Base-by-base conservation (phyloP, 1,140 invertebrate genomes). In the Atta colombica region DNA sequence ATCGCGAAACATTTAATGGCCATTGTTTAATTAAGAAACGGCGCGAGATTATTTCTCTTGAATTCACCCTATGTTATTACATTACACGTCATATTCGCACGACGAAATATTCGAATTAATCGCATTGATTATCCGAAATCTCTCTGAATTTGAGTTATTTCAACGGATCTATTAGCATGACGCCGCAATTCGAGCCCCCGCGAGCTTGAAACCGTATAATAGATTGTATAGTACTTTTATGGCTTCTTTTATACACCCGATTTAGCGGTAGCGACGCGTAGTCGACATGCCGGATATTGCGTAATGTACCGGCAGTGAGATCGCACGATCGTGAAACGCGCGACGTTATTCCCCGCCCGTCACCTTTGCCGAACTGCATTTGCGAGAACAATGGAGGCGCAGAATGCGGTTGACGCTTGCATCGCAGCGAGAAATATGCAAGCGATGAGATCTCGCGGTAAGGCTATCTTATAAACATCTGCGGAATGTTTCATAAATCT, bases 151-250 rank as follows among this genome's bases (percentile, higher is more conserved):
- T 69, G 53, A 31, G n/a, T 31, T 74, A 63, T 84, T 84, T 74
- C 25, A 55, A 74, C 21, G 16, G 6, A 2, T 65, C 3, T 28
- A 28, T n/a, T 21, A 35, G 18, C 68, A 39, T 25, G n/a, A 58
- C n/a, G 55, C 55, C n/a, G 55, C 55, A 49, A 74, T 51, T 84
- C 28, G 28, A 84, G 65, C 58, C 85, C 21, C 88, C 77, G 85
- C 88, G 88, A 60, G 88, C 88, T 77, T 51, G 55, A 31, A 55
- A 78, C 77, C 66, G 61, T 82, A 82, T 35, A 53, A 89, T 89
- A 89, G 84, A 89, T 72, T 89, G 80, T 88, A 89, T 86, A 81
- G 77, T 90, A 82, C 85, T 89, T 90, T 89, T 87, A 87, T 53
- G 77, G 72, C 75, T 89, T 74, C 77, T 86, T 90, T 89, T 90